phyloP scores from a whole-genome alignment of 2,888 invertebrate species.

The Sarcophaga rosellei region DNA sequence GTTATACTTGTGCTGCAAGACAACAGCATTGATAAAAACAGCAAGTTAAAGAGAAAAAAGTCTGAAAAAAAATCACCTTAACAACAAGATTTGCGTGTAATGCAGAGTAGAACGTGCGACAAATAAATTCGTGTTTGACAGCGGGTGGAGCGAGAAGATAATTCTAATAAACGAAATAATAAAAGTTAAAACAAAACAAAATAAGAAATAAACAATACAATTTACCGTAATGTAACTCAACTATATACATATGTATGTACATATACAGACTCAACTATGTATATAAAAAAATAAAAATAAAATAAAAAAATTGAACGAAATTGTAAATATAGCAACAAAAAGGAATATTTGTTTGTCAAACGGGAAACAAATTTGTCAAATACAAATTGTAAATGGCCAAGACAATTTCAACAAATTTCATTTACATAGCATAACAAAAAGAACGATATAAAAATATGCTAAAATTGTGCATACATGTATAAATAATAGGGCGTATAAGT shows the following conservation, averaged over 20 bases:
- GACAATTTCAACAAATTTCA: slow-evolving; percentile 14
- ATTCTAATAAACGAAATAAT: slow-evolving; percentile 35
- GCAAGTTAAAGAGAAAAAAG: slow-evolving; percentile 40
- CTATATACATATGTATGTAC: not conserved
- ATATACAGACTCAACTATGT: not conserved
- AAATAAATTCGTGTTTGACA: slow-evolving; percentile 63
- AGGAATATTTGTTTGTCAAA: slow-evolving; percentile 39
- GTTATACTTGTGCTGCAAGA: slow-evolving; percentile 53
- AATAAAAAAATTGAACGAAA: not conserved
- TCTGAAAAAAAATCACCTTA: slow-evolving; percentile 33
- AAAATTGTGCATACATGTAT: slow-evolving; percentile 45
- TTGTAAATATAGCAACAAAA: not conserved
- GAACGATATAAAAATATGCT: slow-evolving; percentile 30
- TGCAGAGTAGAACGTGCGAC: slow-evolving; percentile 56
- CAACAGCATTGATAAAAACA: slow-evolving; percentile 72
- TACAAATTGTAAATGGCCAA: slow-evolving; percentile 36
- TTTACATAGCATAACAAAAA: slow-evolving; percentile 5
- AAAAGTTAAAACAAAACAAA: slow-evolving; percentile 6
- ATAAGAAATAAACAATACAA: slow-evolving; percentile 47
- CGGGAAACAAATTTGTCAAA: slow-evolving; percentile 47
- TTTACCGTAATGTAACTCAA: slow-evolving; percentile 51
- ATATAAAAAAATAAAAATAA: not conserved
- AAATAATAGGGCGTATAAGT: slow-evolving; percentile 52
- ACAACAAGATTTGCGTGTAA: slow-evolving; percentile 59
- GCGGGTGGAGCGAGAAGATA: slow-evolving; percentile 65